Conservation (phyloP, 2,113 vertebrate genomes). For the Cyphomyrus plagiostoma region DNA sequence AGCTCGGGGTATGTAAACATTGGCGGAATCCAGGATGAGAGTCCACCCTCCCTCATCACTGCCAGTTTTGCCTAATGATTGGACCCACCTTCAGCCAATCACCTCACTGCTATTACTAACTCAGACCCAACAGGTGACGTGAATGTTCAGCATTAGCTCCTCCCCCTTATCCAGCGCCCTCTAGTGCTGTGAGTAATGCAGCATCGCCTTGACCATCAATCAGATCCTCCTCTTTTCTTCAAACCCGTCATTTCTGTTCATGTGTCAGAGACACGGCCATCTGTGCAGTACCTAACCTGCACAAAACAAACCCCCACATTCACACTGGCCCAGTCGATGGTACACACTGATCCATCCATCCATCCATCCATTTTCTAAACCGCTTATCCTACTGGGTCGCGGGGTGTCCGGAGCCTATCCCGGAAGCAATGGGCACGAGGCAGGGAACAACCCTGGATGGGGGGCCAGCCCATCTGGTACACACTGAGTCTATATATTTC, state of each 20-base stretch:
- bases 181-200: background rate
- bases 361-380: too few species aligned
- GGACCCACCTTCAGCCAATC: constrained; percentile 27
- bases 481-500: background rate
- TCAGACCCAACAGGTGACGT: background rate
- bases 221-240: background rate
- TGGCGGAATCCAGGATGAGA: constrained; percentile 38
- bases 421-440: too few species aligned
- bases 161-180: background rate
- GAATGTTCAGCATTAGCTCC: background rate
- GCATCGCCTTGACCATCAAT: background rate
- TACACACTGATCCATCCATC: background rate
- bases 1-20: constrained; percentile 35
- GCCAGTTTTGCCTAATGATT: constrained; percentile 40
- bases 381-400: too few species aligned
- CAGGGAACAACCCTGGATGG: too few species aligned
- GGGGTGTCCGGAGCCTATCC: too few species aligned
- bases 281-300: background rate
- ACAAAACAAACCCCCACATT: background rate
- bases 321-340: background rate
- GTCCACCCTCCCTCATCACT: constrained; percentile 33
- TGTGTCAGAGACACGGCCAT: background rate
- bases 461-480: too few species aligned
- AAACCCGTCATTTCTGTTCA: background rate
- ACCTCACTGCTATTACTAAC: background rate